Evolutionary conservation across 2,113 vertebrate genomes (phyloP).

Genomic region (Lutjanus erythropterus): DNA sequence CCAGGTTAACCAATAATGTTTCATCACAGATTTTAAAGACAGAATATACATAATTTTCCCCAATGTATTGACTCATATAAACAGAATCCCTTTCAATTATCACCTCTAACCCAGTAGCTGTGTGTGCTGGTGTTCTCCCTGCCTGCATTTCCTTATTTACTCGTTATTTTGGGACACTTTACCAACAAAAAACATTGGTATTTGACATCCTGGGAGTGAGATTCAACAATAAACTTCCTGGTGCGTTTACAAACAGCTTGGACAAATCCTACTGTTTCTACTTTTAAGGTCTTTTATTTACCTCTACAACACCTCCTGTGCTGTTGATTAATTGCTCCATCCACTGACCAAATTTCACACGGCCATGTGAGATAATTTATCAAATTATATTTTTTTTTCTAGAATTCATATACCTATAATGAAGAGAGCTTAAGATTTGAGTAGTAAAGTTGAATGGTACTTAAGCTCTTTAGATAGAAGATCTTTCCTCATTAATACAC

Average conservation of each 20-base stretch:
- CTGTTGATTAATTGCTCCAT: background rate
- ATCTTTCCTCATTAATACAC: background rate
- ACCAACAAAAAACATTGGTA: too few species aligned
- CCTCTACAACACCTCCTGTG: background rate
- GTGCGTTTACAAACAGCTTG: too few species aligned
- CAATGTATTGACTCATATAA: too few species aligned
- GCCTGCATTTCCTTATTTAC: too few species aligned
- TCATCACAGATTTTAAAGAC: constrained; percentile 9
- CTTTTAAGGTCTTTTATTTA: background rate
- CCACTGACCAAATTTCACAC: background rate
- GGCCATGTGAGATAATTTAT: background rate
- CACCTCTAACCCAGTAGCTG: too few species aligned
- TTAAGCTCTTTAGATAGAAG: constrained; percentile 16
- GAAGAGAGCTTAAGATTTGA: constrained; percentile 7
- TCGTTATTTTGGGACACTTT: too few species aligned
- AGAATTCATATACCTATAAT: background rate
- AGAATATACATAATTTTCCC: too few species aligned
- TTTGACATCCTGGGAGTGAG: too few species aligned
- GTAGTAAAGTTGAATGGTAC: background rate
- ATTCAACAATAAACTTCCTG: too few species aligned
- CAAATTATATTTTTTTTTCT: background rate
- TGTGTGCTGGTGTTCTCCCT: too few species aligned
- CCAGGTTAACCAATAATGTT: constrained; percentile 19
- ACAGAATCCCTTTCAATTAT: too few species aligned
- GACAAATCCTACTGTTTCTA: too few species aligned